phyloP scores from a whole-genome alignment of 35 echinoderm and acorn worm genomes.

The Heliocidaris tuberculata region DNA sequence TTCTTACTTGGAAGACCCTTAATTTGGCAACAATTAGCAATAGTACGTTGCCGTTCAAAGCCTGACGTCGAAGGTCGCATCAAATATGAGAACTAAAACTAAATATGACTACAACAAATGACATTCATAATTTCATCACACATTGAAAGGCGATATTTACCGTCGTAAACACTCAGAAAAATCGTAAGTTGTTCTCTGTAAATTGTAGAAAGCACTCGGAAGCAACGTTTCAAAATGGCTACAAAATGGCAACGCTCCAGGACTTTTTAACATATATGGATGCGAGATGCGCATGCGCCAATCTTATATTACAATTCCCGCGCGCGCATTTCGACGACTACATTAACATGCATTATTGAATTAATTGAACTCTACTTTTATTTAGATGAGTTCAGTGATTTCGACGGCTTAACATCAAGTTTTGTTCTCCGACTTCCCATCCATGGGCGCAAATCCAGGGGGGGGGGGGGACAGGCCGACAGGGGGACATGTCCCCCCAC shows the following conservation, averaged over 20 bases:
- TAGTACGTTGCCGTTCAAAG: background rate
- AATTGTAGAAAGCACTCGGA: background rate
- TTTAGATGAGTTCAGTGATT: too few species aligned
- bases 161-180: background rate
- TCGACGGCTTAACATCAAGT: too few species aligned
- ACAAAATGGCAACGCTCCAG: constrained; percentile 23
- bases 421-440: too few species aligned
- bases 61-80: background rate
- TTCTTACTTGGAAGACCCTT: too few species aligned
- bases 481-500: too few species aligned
- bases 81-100: background rate
- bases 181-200: background rate
- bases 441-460: too few species aligned
- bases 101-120: background rate
- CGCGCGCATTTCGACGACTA: background rate
- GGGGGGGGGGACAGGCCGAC: too few species aligned
- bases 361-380: too few species aligned
- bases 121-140: background rate
- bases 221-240: constrained; percentile 10
- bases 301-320: background rate
- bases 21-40: too few species aligned
- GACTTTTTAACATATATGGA: background rate
- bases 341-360: too few species aligned
- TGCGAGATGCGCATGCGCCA: background rate
- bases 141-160: background rate